Base-by-base conservation (phyloP, 2,888 invertebrate species). In the Zele albiditarsus region DNA sequence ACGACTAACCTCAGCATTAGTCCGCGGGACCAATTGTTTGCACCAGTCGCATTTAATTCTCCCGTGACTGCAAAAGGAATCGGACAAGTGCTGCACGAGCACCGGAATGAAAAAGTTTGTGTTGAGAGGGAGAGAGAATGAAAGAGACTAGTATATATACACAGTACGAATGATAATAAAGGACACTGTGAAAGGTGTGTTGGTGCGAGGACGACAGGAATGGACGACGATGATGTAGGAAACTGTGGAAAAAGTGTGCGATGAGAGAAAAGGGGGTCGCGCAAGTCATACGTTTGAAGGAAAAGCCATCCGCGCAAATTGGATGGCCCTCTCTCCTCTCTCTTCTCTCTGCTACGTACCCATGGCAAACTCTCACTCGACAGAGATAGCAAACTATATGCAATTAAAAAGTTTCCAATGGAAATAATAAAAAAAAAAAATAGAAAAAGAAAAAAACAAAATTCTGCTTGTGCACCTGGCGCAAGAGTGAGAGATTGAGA, bases 331-430 rank as follows among this genome's bases (percentile, higher is more conserved):
- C 84, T 70, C 16, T 68, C 57, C 20, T 28, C 49, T 71, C 49
- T 62, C 33, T 46, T n/a, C 20, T 53, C 53, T 23, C 6, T 53
- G 20, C 4, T n/a, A 6, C 6, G 5, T 53, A 53, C 23, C 53
- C 20, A 53, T 20, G 6, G 20, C 57, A 63, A 71, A 46, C 60
- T 53, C 58, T 70, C 60, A 58, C 23, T 72, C 42, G 63, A 67
- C 38, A 62, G 69, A 53, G 66, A 71, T 46, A 65, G 71, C 66
- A 67, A 71, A 82, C 83, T 84, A 83, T 20, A 53, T 82, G 85
- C 87, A 85, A 88, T 87, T 87, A 87, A 88, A 88, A 88, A 87
- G 83, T 86, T 87, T 85, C 83, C 82, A 83, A 83, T 81, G 81
- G 78, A 75, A 72, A 77, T 80, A 78, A 81, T 69, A 80, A 79